Percentiles rank a stretch among this genome's conserved stretches.
Evolutionary conservation across 2,797 vertebrate genomes (phyloP).

Genomic region (Sebastes cheni): DNA sequence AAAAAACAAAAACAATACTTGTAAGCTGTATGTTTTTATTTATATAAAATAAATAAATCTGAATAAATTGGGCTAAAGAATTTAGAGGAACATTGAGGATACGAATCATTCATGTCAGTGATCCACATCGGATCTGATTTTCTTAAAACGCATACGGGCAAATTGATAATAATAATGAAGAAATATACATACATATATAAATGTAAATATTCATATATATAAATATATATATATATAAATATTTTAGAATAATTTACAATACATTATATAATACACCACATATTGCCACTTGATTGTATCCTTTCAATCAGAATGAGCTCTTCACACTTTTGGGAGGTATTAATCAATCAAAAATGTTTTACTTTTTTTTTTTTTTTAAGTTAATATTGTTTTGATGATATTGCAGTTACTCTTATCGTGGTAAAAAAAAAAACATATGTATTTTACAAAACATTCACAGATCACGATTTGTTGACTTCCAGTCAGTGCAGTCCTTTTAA

Average conservation of each 20-base stretch:
- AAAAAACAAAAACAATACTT: not conserved
- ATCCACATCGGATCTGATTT: not conserved
- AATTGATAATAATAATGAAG: not conserved
- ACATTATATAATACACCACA: not conserved
- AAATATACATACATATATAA: not conserved
- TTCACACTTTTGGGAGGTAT: not conserved
- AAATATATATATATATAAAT: not conserved
- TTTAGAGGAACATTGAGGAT: not conserved
- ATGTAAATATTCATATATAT: no score
- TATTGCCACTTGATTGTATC: not conserved
- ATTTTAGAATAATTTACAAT: not conserved
- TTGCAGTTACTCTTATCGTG: not conserved
- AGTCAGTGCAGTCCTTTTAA: no score
- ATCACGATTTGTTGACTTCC: no score
- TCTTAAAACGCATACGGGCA: not conserved
- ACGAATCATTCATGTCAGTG: not conserved
- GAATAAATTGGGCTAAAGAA: not conserved
- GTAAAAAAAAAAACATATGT: no score
- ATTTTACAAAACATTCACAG: no score
- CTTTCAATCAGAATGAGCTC: not conserved
- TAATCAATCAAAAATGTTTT: no score
- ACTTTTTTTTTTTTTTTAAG: no score
- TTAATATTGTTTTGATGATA: not conserved
- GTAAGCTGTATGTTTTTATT: no score
- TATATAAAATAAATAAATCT: not conserved